Evolutionary conservation across 2,888 invertebrate genomes (phyloP).

Genomic region (Agrilus cyanescens): DNA sequence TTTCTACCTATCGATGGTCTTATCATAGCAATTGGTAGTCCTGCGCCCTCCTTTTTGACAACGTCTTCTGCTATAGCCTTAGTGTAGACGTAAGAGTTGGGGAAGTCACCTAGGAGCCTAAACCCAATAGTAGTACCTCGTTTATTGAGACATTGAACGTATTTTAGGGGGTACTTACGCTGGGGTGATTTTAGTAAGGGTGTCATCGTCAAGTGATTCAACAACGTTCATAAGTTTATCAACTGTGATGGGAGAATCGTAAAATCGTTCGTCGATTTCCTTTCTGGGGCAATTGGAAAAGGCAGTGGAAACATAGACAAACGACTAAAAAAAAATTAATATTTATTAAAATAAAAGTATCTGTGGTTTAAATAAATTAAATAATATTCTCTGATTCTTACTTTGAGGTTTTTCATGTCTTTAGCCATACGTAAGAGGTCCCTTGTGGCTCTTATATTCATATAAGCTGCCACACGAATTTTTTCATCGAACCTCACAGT

Average conservation of each 20-base stretch:
- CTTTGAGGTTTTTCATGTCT: conserved; percentile 47
- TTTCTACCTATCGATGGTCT: conserved; percentile 50
- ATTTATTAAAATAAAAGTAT: too few relatives aligned
- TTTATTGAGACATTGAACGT: neutral
- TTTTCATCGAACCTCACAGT: conserved; percentile 44
- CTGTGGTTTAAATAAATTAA: neutral
- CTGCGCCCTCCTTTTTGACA: conserved; percentile 40
- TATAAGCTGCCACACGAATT: conserved; percentile 35
- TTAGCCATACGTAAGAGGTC: conserved; percentile 36
- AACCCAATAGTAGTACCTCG: conserved; percentile 18
- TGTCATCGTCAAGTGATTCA: conserved; percentile 29
- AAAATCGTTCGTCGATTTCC: conserved; percentile 31
- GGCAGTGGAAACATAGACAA: conserved; percentile 25
- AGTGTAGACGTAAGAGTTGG: conserved; percentile 63
- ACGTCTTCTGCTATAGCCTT: conserved; percentile 59
- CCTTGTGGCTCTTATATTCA: conserved; percentile 39
- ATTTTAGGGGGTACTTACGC: conserved; percentile 19
- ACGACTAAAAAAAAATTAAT: conserved; percentile 7
- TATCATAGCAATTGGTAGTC: conserved; percentile 53
- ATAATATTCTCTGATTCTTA: conserved; percentile 19
- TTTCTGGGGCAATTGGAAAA: conserved; percentile 20
- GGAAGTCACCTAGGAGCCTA: conserved; percentile 43
- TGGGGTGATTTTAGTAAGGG: conserved; percentile 27
- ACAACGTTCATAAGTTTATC: conserved; percentile 32
- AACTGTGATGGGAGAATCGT: conserved; percentile 36